A percentile compares a stretch with the other conserved stretches of the same genome.
Conservation (phyloP, 2,797 vertebrate species). For the Enteromius fasciolatus region DNA sequence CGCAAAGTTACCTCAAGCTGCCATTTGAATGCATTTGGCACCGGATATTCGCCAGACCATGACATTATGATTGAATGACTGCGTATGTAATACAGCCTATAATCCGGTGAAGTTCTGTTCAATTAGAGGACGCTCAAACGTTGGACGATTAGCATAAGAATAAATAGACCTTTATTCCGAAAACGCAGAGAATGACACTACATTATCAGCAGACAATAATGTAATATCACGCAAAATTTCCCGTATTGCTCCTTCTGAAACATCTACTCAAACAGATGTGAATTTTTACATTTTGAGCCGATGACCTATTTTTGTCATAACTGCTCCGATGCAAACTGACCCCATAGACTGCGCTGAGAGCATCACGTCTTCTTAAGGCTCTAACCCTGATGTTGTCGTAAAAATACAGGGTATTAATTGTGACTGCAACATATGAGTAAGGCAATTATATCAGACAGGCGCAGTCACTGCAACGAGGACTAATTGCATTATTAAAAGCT, state of each 20-base stretch:
- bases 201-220: neutral
- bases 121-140: neutral
- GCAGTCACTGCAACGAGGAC: constrained; percentile 16
- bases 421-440: neutral
- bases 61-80: constrained; percentile 14
- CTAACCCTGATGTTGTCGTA: neutral
- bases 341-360: constrained; percentile 26
- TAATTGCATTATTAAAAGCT: neutral
- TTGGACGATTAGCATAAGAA: neutral
- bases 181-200: neutral
- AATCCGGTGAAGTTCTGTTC: neutral
- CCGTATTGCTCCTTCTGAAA: neutral
- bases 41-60: neutral
- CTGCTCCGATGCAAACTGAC: constrained; percentile 43
- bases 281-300: constrained; percentile 54
- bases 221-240: neutral
- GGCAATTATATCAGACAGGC: neutral
- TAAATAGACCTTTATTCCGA: neutral
- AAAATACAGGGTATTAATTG: constrained; percentile 2
- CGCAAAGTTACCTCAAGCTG: constrained; percentile 12
- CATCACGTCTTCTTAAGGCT: constrained; percentile 5
- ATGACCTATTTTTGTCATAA: constrained; percentile 60
- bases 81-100: neutral
- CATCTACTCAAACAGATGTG: constrained; percentile 25
- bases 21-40: constrained; percentile 24